These are phyloP conservation scores for Zaprionus bogoriensis DNA, from an alignment of 2,888 invertebrate genomes.

Conservation along the genomic window DNA sequence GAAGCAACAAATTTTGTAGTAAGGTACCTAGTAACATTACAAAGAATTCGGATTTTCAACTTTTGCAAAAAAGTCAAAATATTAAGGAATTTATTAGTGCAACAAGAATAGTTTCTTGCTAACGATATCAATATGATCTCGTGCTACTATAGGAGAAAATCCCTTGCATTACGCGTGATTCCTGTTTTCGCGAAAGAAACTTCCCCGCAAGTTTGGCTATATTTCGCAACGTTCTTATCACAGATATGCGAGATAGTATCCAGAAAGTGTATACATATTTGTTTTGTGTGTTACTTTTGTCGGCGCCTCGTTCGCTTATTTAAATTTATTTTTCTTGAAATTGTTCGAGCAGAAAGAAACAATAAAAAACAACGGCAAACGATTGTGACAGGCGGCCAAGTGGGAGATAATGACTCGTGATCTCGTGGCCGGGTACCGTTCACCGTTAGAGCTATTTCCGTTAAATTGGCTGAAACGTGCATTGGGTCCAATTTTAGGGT, in stretches of 20 bases:
- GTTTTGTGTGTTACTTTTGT: neutral
- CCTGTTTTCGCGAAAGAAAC: no score
- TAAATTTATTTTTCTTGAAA: conserved; percentile 5
- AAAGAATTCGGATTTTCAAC: no score
- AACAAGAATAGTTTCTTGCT: no score
- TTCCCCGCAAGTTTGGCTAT: neutral
- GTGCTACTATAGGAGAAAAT: no score
- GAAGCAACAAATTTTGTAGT: no score
- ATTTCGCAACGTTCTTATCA: neutral
- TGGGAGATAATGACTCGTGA: conserved; percentile 37
- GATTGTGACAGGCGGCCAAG: conserved; percentile 11
- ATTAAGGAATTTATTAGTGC: no score
- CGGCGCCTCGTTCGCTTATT: neutral
- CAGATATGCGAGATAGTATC: no score
- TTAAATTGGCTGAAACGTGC: neutral
- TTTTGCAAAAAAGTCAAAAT: no score
- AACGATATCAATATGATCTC: no score
- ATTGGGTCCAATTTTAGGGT: neutral
- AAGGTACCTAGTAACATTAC: no score
- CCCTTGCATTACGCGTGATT: no score
- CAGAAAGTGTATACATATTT: neutral
- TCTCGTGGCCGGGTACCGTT: conserved; percentile 14
- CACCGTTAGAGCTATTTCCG: conserved; percentile 7
- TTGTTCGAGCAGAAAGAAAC: conserved; percentile 6
- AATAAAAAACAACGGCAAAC: conserved; percentile 14